Evolutionary conservation across 2,113 vertebrate genomes (phyloP), one percentile per base, ranked within the genome.

Genomic region (Heterotis niloticus): DNA sequence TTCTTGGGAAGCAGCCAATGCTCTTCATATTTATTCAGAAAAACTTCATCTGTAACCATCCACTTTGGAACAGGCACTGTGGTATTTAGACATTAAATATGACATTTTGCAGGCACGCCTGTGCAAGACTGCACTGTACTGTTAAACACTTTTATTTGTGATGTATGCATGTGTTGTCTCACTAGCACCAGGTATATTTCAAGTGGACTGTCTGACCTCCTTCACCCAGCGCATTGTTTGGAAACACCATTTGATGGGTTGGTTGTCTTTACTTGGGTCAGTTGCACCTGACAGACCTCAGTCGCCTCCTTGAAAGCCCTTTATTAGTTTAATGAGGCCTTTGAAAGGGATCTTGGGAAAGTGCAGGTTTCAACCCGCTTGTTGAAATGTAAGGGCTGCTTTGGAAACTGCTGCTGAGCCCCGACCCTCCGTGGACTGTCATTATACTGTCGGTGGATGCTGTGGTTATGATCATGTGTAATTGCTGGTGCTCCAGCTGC

Each of bases 361-460:
- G 85, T 66, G 75, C 78, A 79, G 82, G 78, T 84, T 85, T 85
- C 88, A 66, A 77, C 82, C 87, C 84, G 81, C 80, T 85, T 85
- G 86, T 87, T 84, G 87, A 90, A 85, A 85, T 88, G 85, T 83
- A 54, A 78, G 81, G 86, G 80, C 86, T 23, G 85, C 85, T 89
- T 85, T 85, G 86, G 86, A 90, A 91, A 92, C 90, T 91, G 88
- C 86, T 81, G 84, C 86, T 88, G 88, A 91, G 89, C 89, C 78
- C 82, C 84, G 87, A 88, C 82, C 17, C 83, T 89, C 89, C 90
- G 91, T 91, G 90, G 90, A 85, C 89, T 86, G 84, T 92, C 89
- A 92, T 92, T 89, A 90, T 91, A 86, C 89, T 91, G 91, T 92
- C 90, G 90, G 85, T 89, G 87, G 85, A 88, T 90, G 89, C 87